Percentiles rank a stretch among this genome's conserved stretches.
Conservation (phyloP, 2,797 vertebrate genomes). For the Nannoperca obscura region DNA sequence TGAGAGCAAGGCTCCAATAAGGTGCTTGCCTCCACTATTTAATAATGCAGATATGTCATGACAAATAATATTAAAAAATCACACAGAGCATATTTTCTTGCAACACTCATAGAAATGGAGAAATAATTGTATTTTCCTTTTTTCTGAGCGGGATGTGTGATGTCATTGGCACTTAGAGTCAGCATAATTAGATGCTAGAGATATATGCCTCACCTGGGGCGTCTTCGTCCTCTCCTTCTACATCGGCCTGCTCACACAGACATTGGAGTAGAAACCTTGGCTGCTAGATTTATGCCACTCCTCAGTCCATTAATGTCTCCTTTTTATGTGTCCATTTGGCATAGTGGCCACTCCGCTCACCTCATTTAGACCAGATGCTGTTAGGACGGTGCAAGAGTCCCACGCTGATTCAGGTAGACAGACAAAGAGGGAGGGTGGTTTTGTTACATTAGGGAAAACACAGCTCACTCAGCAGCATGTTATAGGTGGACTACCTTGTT, state of each 20-base stretch:
- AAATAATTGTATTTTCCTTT: conserved; percentile 66
- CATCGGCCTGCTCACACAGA: conserved; percentile 44
- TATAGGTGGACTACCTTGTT: not conserved
- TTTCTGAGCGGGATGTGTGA: conserved; percentile 51
- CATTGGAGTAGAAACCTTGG: conserved; percentile 41
- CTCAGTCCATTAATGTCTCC: conserved; percentile 78
- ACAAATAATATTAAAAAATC: conserved; percentile 33
- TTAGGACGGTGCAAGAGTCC: conserved; percentile 47
- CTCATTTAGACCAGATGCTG: conserved; percentile 62
- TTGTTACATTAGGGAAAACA: conserved; percentile 1
- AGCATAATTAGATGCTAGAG: conserved; percentile 71
- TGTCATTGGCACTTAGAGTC: conserved; percentile 71
- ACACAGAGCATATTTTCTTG: conserved; percentile 16
- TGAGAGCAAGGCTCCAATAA: not conserved
- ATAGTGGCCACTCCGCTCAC: conserved; percentile 64
- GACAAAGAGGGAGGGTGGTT: conserved; percentile 6
- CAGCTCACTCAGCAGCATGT: not conserved
- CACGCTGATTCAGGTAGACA: conserved; percentile 48
- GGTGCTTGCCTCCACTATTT: conserved; percentile 8
- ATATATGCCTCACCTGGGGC: conserved; percentile 67
- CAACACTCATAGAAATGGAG: conserved; percentile 51
- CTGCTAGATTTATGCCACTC: conserved; percentile 69
- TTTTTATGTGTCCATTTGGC: conserved; percentile 82
- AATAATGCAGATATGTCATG: conserved; percentile 41
- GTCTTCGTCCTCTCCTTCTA: conserved; percentile 49